Evolutionary conservation across 2,797 vertebrate species (phyloP).

Genomic region (Semotilus atromaculatus): DNA sequence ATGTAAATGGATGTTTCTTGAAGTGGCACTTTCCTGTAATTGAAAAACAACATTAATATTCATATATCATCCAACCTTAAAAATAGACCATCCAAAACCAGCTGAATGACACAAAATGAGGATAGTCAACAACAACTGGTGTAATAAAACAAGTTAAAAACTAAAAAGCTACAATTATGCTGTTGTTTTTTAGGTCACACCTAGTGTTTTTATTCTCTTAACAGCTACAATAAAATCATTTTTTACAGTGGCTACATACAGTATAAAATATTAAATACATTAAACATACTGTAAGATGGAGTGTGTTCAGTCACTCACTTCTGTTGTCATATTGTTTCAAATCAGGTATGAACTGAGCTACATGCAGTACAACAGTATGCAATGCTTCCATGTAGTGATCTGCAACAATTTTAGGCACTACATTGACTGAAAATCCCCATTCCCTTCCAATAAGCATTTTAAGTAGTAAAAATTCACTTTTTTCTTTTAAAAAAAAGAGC

Average conservation of each 20-base stretch:
- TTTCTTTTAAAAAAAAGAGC: neutral
- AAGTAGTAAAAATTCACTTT: neutral
- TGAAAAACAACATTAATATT: conserved; percentile 29
- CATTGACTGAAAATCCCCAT: neutral
- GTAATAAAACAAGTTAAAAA: neutral
- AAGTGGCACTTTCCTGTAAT: conserved; percentile 27
- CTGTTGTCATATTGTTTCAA: conserved; percentile 39
- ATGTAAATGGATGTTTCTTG: conserved; percentile 11
- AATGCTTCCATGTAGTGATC: conserved; percentile 15
- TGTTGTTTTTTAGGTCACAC: neutral
- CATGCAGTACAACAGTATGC: conserved; percentile 21
- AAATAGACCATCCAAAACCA: neutral
- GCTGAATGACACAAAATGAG: neutral
- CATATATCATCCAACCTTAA: neutral
- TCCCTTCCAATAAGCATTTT: neutral
- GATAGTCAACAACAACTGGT: neutral
- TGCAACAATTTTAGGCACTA: neutral
- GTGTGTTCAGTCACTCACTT: conserved; percentile 31
- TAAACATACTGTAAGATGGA: conserved; percentile 18
- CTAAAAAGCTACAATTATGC: neutral
- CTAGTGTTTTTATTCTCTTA: neutral
- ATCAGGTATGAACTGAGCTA: conserved; percentile 34
- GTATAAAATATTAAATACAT: neutral
- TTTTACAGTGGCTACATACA: neutral
- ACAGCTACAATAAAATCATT: neutral